A percentile compares a stretch with the other conserved stretches of the same genome.
Evolutionary conservation across 2,888 invertebrate species (phyloP).

Genomic region (Isotomurus palustris): DNA sequence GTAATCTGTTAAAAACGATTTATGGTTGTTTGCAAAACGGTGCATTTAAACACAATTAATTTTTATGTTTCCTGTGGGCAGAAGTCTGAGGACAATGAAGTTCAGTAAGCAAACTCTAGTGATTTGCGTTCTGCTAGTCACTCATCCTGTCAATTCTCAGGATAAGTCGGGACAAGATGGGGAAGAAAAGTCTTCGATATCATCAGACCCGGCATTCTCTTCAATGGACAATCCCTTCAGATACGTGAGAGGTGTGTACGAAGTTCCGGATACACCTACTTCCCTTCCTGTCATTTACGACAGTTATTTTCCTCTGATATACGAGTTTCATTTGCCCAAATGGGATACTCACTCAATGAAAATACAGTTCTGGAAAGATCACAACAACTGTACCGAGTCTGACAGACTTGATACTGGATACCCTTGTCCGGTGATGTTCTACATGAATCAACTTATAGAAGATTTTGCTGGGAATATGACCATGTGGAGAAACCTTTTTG

Average conservation of each 20-base stretch:
- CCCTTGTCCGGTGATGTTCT: constrained; percentile 33
- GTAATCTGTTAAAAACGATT: no score
- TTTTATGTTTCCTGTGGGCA: no score
- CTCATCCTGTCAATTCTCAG: not conserved
- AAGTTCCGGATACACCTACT: constrained; percentile 2
- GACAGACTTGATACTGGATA: constrained; percentile 27
- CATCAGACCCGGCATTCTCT: no score
- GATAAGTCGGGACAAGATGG: no score
- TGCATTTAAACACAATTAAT: no score
- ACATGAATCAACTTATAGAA: constrained; percentile 26
- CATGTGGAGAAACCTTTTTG: constrained; percentile 28
- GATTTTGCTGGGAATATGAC: constrained; percentile 24
- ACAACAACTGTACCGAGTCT: constrained; percentile 30
- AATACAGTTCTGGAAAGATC: constrained; percentile 29
- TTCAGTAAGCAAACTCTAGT: not conserved
- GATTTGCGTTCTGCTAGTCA: not conserved
- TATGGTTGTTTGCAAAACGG: no score
- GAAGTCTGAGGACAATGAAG: not conserved
- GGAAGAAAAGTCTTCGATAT: no score
- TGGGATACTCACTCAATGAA: constrained; percentile 24
- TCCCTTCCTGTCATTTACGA: constrained; percentile 20
- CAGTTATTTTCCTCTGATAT: constrained; percentile 18
- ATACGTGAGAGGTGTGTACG: constrained; percentile 3
- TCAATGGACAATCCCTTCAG: not conserved
- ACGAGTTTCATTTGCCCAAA: constrained; percentile 21